Percentiles rank a stretch among this genome's conserved stretches.
These are phyloP conservation scores for Chloroclystis v-ata DNA, from an alignment of 2,888 invertebrate genomes.

Conservation along the genomic window DNA sequence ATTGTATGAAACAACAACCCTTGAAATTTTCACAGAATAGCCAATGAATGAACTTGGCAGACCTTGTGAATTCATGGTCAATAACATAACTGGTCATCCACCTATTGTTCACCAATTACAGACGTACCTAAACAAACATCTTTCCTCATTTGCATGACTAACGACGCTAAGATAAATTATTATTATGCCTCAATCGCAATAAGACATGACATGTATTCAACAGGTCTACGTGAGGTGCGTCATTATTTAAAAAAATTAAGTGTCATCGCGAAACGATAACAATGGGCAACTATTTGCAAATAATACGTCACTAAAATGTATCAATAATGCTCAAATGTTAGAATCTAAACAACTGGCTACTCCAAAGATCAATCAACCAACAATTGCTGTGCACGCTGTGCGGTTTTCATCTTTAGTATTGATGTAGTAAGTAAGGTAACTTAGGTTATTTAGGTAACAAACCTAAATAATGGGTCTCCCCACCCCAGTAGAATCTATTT, in stretches of 20 bases:
- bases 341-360: no score
- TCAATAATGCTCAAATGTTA: no score
- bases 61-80: conserved; percentile 12
- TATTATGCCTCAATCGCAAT: conserved; percentile 3
- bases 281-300: background rate
- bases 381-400: no score
- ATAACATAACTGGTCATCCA: conserved; percentile 4
- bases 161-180: conserved; percentile 9
- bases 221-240: conserved; percentile 32
- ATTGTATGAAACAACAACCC: background rate
- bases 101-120: conserved; percentile 8
- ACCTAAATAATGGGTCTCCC: no score
- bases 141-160: conserved; percentile 18
- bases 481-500: no score
- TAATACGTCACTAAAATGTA: conserved; percentile 1
- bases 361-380: no score
- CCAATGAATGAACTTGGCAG: background rate
- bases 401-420: no score
- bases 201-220: conserved; percentile 16
- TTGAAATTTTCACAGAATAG: background rate
- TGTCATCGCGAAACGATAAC: conserved; percentile 19
- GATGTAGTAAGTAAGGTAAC: no score
- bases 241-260: conserved; percentile 21
- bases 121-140: conserved; percentile 2
- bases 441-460: no score